Base-by-base conservation (phyloP, 2,113 vertebrate genomes). In the Capricornis sumatraensis region DNA sequence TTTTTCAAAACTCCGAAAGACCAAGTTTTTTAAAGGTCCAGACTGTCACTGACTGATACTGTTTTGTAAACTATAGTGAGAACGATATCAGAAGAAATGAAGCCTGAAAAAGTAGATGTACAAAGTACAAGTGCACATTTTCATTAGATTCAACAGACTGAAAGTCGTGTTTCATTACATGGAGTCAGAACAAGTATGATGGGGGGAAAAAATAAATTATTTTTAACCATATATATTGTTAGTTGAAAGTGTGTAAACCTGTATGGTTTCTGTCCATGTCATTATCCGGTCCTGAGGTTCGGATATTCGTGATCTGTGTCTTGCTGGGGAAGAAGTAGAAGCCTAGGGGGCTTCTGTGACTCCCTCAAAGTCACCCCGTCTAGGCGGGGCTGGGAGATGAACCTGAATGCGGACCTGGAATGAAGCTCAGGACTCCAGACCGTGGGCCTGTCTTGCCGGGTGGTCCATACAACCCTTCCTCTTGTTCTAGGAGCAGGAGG, bases 401-500 rank as follows among this genome's bases (percentile, higher is more conserved):
- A 28, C 36, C 13, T 60, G 30, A 52, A 60, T 40, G 7, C 2
- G 25, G 30, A n/a, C 6, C 4, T 3, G 0, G 27, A 16, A 17
- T 11, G 30, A 47, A 47, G 64, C 79, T 57, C 15, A 52, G 27
- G 27, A 1, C 30, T 45, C 30, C 14, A 15, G n/a, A 36, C 17
- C 25, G 0, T 0, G 8, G 82, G 10, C 28, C 58, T 82, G 21
- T 11, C 90, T 90, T 82, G 21, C 45, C 3, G 0, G 2, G 74
- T 43, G 36, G 17, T 67, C 27, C 60, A 47, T 36, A 55, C n/a
- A 4, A 0, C 36, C 27, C 19, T 50, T 79, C 27, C 97, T 94
- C 93, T 86, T 94, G 3, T 99, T 99, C 97, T 98, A 99, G 99
- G 99, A 99, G 94, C 99, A 99, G 98, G 99, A 99, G 98, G 99